phyloP scores from a whole-genome alignment of 2,888 invertebrate genomes.

The Tenthredo scrophulariae region DNA sequence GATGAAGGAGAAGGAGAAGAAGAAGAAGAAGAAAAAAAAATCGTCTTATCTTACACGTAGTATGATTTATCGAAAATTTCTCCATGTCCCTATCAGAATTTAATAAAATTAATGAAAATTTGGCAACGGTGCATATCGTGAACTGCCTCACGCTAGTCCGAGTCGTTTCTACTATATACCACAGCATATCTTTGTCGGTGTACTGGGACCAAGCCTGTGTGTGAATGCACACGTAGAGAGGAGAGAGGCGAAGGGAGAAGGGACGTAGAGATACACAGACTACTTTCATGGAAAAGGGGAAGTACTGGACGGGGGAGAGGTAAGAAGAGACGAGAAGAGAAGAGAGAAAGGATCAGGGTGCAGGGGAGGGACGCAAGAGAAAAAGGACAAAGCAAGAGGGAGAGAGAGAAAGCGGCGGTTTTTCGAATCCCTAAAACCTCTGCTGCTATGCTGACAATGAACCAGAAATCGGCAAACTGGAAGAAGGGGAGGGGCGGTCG shows the following conservation, averaged over 20 bases:
- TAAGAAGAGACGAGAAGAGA: conserved; percentile 54
- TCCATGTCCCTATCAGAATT: not conserved
- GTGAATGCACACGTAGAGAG: not conserved
- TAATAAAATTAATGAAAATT: not conserved
- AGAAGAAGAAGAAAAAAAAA: not conserved
- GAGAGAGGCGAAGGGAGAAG: not conserved
- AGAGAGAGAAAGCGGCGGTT: conserved; percentile 14
- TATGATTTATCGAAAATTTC: not conserved
- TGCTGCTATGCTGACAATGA: not conserved
- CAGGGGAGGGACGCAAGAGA: too few species aligned
- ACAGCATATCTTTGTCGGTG: not conserved
- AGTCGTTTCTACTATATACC: not conserved
- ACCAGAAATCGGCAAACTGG: conserved; percentile 4
- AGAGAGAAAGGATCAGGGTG: conserved; percentile 26
- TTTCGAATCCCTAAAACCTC: conserved; percentile 27
- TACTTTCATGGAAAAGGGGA: conserved; percentile 44
- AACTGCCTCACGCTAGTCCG: conserved; percentile 31
- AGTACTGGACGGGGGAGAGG: conserved; percentile 9
- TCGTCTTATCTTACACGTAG: too few species aligned
- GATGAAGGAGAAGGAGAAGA: not conserved
- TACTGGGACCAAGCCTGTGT: not conserved
- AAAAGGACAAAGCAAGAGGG: conserved; percentile 24
- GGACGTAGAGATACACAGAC: conserved; percentile 1
- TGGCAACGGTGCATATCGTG: conserved; percentile 21
- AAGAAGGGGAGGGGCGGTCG: not conserved